Evolutionary conservation across 2,888 invertebrate genomes (phyloP), one percentile per base, ranked within the genome.

Genomic region (Drosophila rellima): DNA sequence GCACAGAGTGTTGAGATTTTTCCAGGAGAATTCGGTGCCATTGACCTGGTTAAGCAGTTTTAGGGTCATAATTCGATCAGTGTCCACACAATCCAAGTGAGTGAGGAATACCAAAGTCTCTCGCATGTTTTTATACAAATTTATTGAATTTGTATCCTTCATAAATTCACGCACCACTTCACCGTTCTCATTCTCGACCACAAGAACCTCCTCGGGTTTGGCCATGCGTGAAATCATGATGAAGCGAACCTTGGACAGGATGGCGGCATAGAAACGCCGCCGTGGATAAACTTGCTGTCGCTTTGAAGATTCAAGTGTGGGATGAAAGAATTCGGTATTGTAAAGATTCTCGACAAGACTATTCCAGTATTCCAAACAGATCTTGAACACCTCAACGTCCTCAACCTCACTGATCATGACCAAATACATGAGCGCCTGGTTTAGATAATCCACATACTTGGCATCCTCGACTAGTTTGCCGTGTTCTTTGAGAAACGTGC

Each of bases 221-320:
- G 99, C 99, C 99, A 99, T 99, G 87, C 99, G 95, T 68, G 98
- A 98, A 90, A 99, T 99, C 98, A 99, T 99, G 48, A 98, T 98
- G 90, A 97, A 97, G 44, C 99, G 95, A 40, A 99, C 96, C 93
- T 96, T 96, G 70, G 96, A 96, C 63, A 98, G 93, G 51, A 97
- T 96, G 89, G 96, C 95, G 65, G 95, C 95, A 92, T 97, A 97
- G 81, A 97, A 94, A 69, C 95, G 94, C 87, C 96, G 94, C 56
- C 96, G 94, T 17, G 95, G 94, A 69, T 91, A 90, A 18, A 89
- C 84, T 70, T 88, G 90, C 51, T 86, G 91, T 45, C 92, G 83
- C 73, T 91, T 92, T 44, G 91, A 80, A 0, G 88, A 81, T 63
- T 92, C 91, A 17, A 89, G 69, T 61, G 88, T 80, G 88, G 91